phyloP scores from a whole-genome alignment of 2,113 vertebrate genomes.

The Oxyruncus cristatus region DNA sequence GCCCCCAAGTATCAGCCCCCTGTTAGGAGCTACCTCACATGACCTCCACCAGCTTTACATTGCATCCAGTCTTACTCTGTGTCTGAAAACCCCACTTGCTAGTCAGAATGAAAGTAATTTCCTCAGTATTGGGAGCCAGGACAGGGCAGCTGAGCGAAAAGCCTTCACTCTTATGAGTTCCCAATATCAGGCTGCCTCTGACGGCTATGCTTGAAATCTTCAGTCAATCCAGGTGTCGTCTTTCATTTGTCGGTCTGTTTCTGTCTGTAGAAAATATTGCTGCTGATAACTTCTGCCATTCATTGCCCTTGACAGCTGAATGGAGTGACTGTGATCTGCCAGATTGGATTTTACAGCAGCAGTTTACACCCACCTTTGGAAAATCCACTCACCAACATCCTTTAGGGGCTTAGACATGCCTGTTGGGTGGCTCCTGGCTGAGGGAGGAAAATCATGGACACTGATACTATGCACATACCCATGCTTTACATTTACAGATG shows the following conservation, averaged over 20 bases:
- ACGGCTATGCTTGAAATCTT: neutral
- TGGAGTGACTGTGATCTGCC: neutral
- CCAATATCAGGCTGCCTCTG: neutral
- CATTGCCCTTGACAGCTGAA: neutral
- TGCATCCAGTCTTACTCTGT: neutral
- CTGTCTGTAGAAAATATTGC: neutral
- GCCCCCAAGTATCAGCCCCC: accelerated
- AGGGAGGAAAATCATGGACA: neutral
- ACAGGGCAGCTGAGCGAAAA: neutral
- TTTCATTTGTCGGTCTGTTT: neutral
- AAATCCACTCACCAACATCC: neutral
- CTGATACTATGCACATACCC: accelerated
- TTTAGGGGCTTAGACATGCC: neutral
- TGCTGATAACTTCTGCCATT: accelerated
- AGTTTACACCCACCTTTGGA: neutral
- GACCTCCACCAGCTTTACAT: neutral
- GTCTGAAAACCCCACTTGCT: neutral
- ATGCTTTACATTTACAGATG: neutral
- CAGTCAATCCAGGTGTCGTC: accelerated
- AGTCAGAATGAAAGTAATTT: neutral
- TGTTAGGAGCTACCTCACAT: neutral
- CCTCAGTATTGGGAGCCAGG: neutral
- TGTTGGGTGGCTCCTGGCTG: neutral
- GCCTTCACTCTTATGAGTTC: accelerated
- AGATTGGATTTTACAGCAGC: neutral